Evolutionary conservation across 2,113 vertebrate genomes (phyloP).

Genomic region (Rhegmatorhina hoffmannsi): DNA sequence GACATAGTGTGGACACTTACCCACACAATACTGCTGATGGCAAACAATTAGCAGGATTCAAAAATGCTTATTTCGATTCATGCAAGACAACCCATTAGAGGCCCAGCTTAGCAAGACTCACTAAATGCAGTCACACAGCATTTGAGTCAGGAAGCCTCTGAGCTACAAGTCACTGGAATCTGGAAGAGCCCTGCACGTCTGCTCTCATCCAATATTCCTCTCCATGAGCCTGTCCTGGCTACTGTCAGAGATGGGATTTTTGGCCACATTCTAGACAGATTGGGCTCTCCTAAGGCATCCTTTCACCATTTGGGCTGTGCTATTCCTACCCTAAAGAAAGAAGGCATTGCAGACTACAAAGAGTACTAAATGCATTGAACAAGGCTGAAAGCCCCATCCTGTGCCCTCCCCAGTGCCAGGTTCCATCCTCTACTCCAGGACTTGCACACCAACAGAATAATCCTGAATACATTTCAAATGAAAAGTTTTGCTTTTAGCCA

Average conservation of each 20-base stretch:
- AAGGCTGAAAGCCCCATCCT: background rate
- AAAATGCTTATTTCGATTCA: background rate
- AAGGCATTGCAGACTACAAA: background rate
- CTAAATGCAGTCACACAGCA: background rate
- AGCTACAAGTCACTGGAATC: background rate
- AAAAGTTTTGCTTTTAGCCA: background rate
- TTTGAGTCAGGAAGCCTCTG: background rate
- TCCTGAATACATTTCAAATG: background rate
- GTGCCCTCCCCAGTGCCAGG: background rate
- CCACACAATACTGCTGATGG: background rate
- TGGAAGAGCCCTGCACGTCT: background rate
- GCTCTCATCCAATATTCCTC: background rate
- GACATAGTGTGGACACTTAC: background rate
- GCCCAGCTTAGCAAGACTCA: background rate
- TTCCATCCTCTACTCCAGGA: background rate
- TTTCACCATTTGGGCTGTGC: too few relatives aligned
- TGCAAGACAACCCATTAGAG: background rate
- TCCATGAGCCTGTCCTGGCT: background rate
- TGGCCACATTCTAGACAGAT: background rate
- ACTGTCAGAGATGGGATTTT: background rate
- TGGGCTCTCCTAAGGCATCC: background rate
- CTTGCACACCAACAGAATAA: fast-evolving
- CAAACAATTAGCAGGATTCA: background rate
- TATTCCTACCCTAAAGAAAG: background rate
- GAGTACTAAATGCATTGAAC: background rate